phyloP scores from a whole-genome alignment of 2,113 vertebrate genomes.

The Riparia riparia region DNA sequence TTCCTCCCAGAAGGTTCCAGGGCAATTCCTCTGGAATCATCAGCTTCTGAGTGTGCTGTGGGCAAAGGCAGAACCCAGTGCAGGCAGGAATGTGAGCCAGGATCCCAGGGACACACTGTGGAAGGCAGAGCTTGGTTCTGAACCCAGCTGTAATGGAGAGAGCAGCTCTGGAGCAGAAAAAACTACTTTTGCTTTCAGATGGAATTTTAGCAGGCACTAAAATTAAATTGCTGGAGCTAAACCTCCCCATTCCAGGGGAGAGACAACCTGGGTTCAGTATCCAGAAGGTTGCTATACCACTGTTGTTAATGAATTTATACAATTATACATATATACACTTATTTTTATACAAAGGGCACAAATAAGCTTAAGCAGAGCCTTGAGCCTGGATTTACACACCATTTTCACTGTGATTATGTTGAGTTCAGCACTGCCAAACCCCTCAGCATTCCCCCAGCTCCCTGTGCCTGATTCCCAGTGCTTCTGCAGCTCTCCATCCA shows the following conservation, averaged over 20 bases:
- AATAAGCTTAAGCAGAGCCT: neutral
- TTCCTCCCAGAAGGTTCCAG: neutral
- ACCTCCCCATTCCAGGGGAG: neutral
- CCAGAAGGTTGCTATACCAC: neutral
- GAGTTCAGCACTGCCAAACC: neutral
- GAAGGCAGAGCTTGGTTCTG: neutral
- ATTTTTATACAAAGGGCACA: neutral
- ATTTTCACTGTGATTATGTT: neutral
- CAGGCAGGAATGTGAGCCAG: neutral
- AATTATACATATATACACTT: neutral
- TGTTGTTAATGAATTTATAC: neutral
- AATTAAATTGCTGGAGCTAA: neutral
- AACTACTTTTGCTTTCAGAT: neutral
- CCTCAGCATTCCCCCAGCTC: neutral
- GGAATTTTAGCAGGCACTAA: neutral
- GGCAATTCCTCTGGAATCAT: neutral
- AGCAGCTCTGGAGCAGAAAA: neutral
- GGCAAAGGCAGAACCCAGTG: fast-evolving
- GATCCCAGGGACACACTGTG: neutral
- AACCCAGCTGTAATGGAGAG: neutral
- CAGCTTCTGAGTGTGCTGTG: too few relatives aligned
- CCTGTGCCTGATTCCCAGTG: neutral
- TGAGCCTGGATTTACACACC: neutral
- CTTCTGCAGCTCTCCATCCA: neutral
- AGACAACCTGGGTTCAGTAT: neutral